Conservation (phyloP, 2,888 invertebrate genomes). For the Lithophane ornitopus region DNA sequence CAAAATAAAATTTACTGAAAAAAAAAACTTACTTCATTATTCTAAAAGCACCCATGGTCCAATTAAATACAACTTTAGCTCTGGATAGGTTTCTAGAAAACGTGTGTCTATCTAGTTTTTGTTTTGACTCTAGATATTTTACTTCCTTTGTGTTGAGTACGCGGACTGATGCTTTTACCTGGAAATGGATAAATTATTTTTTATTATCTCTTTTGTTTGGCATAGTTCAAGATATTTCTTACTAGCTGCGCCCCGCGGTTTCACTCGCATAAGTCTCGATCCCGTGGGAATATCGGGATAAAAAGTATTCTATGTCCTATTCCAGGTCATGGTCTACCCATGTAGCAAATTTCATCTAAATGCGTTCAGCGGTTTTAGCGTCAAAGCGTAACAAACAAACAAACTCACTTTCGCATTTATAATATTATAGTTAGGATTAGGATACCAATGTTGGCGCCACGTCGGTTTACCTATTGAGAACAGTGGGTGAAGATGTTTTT, state of each 20-base stretch:
- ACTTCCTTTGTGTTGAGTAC: slow-evolving; percentile 98
- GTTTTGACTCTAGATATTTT: slow-evolving; percentile 96
- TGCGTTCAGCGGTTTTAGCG: too few relatives aligned
- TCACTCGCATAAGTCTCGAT: too few relatives aligned
- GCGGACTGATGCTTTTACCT: slow-evolving; percentile 93
- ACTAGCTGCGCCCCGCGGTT: too few relatives aligned
- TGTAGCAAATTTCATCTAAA: too few relatives aligned
- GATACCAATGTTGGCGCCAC: too few relatives aligned
- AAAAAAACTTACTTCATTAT: slow-evolving; percentile 93
- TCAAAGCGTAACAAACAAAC: too few relatives aligned
- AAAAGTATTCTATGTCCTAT: too few relatives aligned
- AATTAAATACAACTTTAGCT: slow-evolving; percentile 95
- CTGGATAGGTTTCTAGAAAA: slow-evolving; percentile 97
- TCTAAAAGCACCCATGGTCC: slow-evolving; percentile 94
- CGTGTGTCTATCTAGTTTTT: slow-evolving; percentile 97
- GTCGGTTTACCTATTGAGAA: background rate
- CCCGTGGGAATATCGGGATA: too few relatives aligned
- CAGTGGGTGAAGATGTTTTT: background rate
- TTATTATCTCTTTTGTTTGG: background rate
- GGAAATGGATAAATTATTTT: slow-evolving; percentile 26
- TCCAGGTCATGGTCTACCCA: too few relatives aligned
- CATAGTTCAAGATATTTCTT: background rate
- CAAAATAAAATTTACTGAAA: background rate
- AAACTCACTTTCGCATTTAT: too few relatives aligned
- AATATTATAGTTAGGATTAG: too few relatives aligned